Evolutionary conservation across 2,113 vertebrate genomes (phyloP), one percentile per base, ranked within the genome.

Genomic region (Apodemus speciosus): DNA sequence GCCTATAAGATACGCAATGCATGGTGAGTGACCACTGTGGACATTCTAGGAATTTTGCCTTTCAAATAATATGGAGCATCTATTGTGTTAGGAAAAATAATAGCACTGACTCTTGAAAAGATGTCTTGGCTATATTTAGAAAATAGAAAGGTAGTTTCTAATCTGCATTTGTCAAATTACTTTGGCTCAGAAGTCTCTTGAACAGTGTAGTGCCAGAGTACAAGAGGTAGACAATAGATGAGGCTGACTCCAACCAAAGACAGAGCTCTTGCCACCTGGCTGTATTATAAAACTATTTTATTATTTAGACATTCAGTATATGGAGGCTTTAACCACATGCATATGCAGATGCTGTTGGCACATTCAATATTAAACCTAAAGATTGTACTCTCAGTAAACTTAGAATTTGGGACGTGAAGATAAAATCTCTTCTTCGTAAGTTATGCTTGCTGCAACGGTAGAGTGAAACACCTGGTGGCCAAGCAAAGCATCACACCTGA

Each of bases 261-360:
- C 69, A 68, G 30, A 46, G 76, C 18, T 20, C 0, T 68, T 68
- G 30, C 8, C 21, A 86, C 56, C 32, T 81, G 62, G 40, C 72
- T 32, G 38, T 51, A 21, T 72, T 87, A 79, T 58, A 14, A 68
- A 89, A 18, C 38, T 35, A 49, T 79, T 77, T 94, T 18, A 85
- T 92, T 62, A 84, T 95, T 88, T 94, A 92, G n/a, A 51, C 35
- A 84, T 60, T 16, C 88, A 69, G 21, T 88, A 16, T 58, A 51
- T 73, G 38, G 8, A 43, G 5, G 0, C 23, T 77, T 60, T 96
- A 83, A 76, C 25, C 72, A 11, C 71, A 20, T 81, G 23, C 71
- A 9, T 38, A 0, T 75, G 18, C 30, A 62, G 43, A 69, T 93
- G 20, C 27, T 66, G 2, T 35, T 73, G n/a, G 23, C 60, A 64